Evolutionary conservation across 2,113 vertebrate genomes (phyloP), one percentile per base, ranked within the genome.

Genomic region (Gallinago jamesoni): DNA sequence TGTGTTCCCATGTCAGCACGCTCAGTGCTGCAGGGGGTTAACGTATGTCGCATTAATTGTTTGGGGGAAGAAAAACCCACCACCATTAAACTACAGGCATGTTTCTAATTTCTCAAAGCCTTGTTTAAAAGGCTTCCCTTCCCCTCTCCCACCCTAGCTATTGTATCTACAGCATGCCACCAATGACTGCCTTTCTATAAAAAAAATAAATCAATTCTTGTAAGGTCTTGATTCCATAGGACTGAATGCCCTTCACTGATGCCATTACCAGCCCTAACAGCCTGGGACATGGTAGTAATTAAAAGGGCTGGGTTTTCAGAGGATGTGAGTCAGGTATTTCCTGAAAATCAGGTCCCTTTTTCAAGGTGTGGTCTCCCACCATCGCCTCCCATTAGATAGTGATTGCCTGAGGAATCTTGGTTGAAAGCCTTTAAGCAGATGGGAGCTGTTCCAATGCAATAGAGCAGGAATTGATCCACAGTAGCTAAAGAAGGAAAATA

Each of bases 51-150:
- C 4, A 9, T 69, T 93, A 83, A 88, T 88, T 92, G 23, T 53
- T 48, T 45, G 6, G 20, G 4, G 4, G 3, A 11, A 3, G 35
- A 25, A 22, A n/a, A 18, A 12, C 3, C 45, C 13, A 43, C 5
- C 72, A 59, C 55, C n/a, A 33, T 62, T 89, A 87, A 84, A 67
- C 35, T 2, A 6, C 18, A 75, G 37, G 60, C 83, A 45, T 90
- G 94, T 68, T 96, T 96, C 62, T 82, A 30, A 93, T 96, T 95
- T 93, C 84, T 69, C 83, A 23, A 53, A 84, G 64, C 57, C 39
- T 81, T 21, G 33, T 64, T 92, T 87, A 39, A 95, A 89, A 93
- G 53, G 62, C 64, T 87, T 89, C 73, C 43, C 88, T 81, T 88
- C 64, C 35, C 47, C 35, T 83, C 81, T 90, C 73, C 52, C 91